Conservation (phyloP, 2,888 invertebrate species). For the Bembecia ichneumoniformis region DNA sequence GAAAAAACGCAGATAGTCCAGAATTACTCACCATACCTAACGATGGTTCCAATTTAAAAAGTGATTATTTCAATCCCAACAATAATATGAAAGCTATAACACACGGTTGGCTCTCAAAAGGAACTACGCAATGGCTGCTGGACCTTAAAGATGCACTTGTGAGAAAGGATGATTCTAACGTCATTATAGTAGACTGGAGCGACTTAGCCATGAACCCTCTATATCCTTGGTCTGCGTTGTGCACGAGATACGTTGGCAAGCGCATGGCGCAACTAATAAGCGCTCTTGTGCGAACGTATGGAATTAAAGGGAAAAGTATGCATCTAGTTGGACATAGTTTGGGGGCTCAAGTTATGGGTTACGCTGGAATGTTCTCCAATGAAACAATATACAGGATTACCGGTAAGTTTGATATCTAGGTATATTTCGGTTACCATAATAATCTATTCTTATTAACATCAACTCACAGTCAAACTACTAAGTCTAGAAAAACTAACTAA, state of each 20-base stretch:
- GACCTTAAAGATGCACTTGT: constrained; percentile 56
- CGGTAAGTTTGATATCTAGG: constrained; percentile 41
- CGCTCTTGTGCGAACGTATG: constrained; percentile 25
- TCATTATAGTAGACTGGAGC: constrained; percentile 65
- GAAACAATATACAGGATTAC: constrained; percentile 70
- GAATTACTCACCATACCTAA: constrained; percentile 35
- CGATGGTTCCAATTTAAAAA: constrained; percentile 23
- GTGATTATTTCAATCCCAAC: constrained; percentile 43
- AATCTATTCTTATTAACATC: no score
- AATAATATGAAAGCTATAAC: constrained; percentile 63
- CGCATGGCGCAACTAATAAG: constrained; percentile 37
- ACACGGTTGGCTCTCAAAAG: constrained; percentile 68
- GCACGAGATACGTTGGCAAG: constrained; percentile 57
- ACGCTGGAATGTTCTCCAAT: constrained; percentile 62
- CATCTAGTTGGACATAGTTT: constrained; percentile 71
- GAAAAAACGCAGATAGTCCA: constrained; percentile 31
- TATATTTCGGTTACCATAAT: neutral
- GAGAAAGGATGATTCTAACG: constrained; percentile 51
- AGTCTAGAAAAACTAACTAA: no score
- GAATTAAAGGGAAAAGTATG: constrained; percentile 24
- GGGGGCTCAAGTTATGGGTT: constrained; percentile 75
- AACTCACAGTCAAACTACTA: no score
- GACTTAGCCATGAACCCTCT: constrained; percentile 42
- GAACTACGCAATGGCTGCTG: constrained; percentile 42
- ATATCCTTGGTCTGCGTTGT: constrained; percentile 53